phyloP scores from a whole-genome alignment of 2,113 vertebrate species.

The Anhinga anhinga region DNA sequence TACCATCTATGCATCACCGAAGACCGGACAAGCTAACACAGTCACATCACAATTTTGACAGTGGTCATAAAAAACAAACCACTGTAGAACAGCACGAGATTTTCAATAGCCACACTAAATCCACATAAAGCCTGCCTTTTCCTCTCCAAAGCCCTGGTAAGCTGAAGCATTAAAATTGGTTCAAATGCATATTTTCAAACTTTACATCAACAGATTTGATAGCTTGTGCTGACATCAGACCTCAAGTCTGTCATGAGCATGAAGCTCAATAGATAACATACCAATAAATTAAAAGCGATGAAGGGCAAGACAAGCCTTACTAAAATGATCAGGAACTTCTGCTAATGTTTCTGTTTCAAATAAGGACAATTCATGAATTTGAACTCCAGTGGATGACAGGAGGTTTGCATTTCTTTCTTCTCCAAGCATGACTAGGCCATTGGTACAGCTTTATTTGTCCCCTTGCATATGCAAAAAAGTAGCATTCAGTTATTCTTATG shows the following conservation, averaged over 20 bases:
- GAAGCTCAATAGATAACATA: neutral
- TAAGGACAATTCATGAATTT: neutral
- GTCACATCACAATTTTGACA: neutral
- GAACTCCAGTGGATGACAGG: neutral
- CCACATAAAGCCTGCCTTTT: neutral
- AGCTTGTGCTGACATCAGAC: neutral
- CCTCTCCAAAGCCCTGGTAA: neutral
- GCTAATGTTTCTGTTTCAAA: neutral
- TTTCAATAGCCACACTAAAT: neutral
- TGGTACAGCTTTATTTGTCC: neutral
- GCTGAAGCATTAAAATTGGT: neutral
- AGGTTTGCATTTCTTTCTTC: neutral
- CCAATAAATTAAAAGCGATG: neutral
- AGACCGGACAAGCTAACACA: neutral
- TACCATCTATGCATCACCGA: neutral
- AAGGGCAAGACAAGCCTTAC: neutral
- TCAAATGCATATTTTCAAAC: neutral
- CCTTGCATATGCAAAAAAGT: neutral
- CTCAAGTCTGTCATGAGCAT: neutral
- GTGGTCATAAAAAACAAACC: constrained; percentile 3
- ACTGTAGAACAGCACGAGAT: neutral
- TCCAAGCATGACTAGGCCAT: neutral
- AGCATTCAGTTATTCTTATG: neutral
- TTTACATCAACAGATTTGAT: neutral
- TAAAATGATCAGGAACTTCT: neutral